phyloP scores from a whole-genome alignment of 64 coral and sea anemone species.

The Platygyra sinensis region DNA sequence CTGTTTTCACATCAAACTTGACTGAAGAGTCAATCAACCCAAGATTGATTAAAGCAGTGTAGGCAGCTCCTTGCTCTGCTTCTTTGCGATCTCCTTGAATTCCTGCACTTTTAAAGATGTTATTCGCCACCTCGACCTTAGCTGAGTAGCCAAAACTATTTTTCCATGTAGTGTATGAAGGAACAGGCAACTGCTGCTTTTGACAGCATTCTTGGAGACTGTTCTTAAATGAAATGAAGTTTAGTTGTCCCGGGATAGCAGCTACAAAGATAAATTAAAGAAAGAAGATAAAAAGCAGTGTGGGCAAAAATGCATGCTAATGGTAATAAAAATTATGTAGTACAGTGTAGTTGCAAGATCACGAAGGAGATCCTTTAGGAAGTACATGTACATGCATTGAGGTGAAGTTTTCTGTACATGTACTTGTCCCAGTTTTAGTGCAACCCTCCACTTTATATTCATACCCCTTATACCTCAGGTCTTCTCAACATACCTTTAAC shows the following conservation, averaged over 20 bases:
- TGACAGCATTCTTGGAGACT: constrained; percentile 95
- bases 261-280: neutral
- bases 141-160: constrained; percentile 66
- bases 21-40: constrained; percentile 69
- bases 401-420: neutral
- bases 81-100: constrained; percentile 88
- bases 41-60: constrained; percentile 77
- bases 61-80: constrained; percentile 90
- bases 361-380: no score
- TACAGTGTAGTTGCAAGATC: no score
- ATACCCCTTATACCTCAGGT: neutral
- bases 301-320: neutral
- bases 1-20: constrained; percentile 47
- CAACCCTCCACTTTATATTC: neutral
- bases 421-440: no score
- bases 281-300: neutral
- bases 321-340: neutral
- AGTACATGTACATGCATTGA: neutral
- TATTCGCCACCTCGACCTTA: constrained; percentile 64
- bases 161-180: constrained; percentile 61
- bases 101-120: constrained; percentile 49
- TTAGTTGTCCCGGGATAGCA: constrained; percentile 51
- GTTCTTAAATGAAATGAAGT: constrained; percentile 99
- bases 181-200: constrained; percentile 76
- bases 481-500: neutral